Conservation (phyloP, 1,140 invertebrate species). For the Phymastichus coffea region DNA sequence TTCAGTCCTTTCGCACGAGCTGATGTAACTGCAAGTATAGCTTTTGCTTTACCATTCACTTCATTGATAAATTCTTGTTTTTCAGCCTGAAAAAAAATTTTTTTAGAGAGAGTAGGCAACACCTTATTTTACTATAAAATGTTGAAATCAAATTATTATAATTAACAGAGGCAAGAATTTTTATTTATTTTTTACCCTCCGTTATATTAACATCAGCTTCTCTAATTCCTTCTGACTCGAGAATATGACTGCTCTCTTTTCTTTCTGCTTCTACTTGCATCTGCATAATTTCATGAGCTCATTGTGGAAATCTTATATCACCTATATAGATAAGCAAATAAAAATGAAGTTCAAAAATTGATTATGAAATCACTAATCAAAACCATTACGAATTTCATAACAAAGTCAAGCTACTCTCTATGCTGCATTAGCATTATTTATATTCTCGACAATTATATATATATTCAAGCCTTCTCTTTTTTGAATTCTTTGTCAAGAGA, state of each 20-base stretch:
- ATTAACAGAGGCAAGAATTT: constrained; percentile 89
- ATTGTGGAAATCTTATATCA: constrained; percentile 87
- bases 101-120: neutral
- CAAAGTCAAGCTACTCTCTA: constrained; percentile 98
- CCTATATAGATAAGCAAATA: constrained; percentile 60
- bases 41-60: constrained; percentile 84
- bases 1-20: constrained; percentile 79
- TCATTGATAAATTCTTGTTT: constrained; percentile 83
- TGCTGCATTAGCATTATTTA: constrained; percentile 96
- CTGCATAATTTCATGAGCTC: constrained; percentile 99
- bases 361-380: neutral
- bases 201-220: constrained; percentile 98
- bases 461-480: constrained; percentile 95
- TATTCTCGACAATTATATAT: constrained; percentile 93
- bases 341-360: neutral
- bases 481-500: constrained; percentile 95
- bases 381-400: constrained; percentile 94
- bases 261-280: constrained; percentile 99
- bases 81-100: constrained; percentile 65
- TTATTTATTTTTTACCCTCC: constrained; percentile 88
- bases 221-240: constrained; percentile 94
- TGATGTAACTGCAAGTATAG: constrained; percentile 80
- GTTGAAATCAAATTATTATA: neutral
- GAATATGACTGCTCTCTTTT: constrained; percentile 93
- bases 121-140: constrained; percentile 3